phyloP scores from a whole-genome alignment of 2,888 invertebrate genomes.

The Luperina testacea region DNA sequence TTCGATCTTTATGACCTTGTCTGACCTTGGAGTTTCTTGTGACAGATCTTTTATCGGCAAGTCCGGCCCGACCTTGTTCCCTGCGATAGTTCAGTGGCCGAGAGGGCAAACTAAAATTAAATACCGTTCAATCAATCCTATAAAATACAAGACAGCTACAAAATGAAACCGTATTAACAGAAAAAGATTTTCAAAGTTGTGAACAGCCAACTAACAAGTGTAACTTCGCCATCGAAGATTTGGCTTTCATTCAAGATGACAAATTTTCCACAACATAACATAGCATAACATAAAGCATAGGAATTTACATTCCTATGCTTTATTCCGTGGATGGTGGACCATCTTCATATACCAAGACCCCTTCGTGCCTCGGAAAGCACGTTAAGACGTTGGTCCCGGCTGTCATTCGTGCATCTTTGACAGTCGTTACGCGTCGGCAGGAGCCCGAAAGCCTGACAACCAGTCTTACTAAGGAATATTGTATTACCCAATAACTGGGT shows the following conservation, averaged over 20 bases:
- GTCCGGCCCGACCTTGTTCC: conserved; percentile 44
- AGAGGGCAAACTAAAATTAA: conserved; percentile 33
- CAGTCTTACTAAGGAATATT: too few species aligned
- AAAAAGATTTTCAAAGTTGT: neutral
- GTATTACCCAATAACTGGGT: too few species aligned
- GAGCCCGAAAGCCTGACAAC: too few species aligned
- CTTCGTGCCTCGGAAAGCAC: too few species aligned
- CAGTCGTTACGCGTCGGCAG: too few species aligned
- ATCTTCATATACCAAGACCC: neutral
- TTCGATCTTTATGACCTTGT: conserved; percentile 14
- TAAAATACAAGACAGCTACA: neutral
- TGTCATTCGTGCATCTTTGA: too few species aligned
- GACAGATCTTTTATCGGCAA: conserved; percentile 39
- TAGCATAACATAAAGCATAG: too few species aligned
- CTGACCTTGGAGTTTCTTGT: conserved; percentile 18
- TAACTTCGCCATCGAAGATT: neutral
- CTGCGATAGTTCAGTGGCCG: conserved; percentile 46
- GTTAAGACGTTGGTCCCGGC: too few species aligned
- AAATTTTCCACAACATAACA: neutral
- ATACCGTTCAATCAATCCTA: neutral
- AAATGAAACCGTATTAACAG: neutral
- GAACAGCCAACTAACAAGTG: neutral
- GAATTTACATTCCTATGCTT: too few species aligned
- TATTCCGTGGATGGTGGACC: too few species aligned
- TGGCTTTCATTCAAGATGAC: neutral